These are phyloP conservation scores for Poecile montanus DNA, from an alignment of 2,797 vertebrate genomes.

Conservation along the genomic window DNA sequence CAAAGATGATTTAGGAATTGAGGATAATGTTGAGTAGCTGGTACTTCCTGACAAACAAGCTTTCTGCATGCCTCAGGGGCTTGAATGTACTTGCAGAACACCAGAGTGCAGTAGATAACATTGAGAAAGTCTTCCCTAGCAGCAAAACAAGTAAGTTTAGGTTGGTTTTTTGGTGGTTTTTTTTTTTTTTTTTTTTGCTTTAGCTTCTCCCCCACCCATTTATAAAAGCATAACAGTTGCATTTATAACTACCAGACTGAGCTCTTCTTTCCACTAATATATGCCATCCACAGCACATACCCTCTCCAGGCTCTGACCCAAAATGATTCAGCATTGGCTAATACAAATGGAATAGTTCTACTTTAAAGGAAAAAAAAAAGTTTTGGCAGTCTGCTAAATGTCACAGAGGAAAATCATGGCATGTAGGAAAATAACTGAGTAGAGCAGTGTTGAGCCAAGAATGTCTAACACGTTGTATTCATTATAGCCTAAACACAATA, in stretches of 20 bases:
- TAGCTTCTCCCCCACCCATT: rapidly evolving
- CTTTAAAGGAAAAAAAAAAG: neutral
- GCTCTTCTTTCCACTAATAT: neutral
- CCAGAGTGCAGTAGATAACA: neutral
- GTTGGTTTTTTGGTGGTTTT: neutral
- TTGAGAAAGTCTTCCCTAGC: neutral
- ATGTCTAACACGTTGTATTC: neutral
- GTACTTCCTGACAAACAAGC: neutral
- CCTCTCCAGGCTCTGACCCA: neutral
- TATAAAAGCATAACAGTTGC: neutral
- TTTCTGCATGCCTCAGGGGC: neutral
- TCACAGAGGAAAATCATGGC: neutral
- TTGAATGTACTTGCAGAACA: neutral
- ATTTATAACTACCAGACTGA: neutral
- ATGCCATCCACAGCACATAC: neutral
- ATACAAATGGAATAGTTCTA: neutral
- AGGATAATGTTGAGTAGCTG: neutral
- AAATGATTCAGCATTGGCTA: neutral
- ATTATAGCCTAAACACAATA: neutral
- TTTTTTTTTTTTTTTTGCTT: neutral
- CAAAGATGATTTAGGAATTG: neutral
- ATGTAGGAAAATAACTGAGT: neutral
- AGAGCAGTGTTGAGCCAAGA: neutral
- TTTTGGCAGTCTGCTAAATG: neutral
- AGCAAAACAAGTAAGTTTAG: neutral